phyloP scores from a whole-genome alignment of 2,888 invertebrate species.

The Mesorhabditis sp. region DNA sequence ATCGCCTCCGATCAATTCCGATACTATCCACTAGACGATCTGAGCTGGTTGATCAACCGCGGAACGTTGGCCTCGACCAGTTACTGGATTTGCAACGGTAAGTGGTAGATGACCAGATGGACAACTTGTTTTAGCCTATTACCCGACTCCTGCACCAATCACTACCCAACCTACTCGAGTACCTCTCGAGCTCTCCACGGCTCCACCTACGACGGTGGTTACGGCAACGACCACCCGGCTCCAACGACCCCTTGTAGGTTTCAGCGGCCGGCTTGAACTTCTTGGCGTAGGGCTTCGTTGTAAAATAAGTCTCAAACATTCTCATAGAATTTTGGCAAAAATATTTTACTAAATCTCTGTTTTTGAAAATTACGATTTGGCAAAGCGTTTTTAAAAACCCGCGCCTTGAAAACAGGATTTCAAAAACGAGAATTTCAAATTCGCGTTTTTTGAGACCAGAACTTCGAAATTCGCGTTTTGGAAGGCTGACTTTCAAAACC shows the following conservation, averaged over 20 bases:
- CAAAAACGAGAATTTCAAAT: too few relatives aligned
- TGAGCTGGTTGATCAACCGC: background rate
- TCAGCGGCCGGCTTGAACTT: background rate
- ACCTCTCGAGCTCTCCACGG: background rate
- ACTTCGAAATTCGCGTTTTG: too few relatives aligned
- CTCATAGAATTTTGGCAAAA: background rate
- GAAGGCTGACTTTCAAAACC: too few relatives aligned
- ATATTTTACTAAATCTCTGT: background rate
- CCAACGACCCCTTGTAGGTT: background rate
- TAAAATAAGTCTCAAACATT: constrained; percentile 5
- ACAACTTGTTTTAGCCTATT: background rate
- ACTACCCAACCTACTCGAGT: background rate
- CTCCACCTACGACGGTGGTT: background rate
- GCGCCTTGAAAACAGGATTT: too few relatives aligned
- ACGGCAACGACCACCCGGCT: background rate
- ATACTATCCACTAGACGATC: background rate
- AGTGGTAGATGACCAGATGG: background rate
- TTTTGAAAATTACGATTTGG: background rate
- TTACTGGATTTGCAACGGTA: constrained; percentile 1
- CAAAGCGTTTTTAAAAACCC: too few relatives aligned
- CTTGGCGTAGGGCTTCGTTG: background rate
- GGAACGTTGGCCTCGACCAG: background rate
- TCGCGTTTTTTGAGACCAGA: too few relatives aligned
- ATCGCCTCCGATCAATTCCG: constrained; percentile 1
- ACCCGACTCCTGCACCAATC: background rate